phyloP scores from a whole-genome alignment of 2,888 invertebrate species.

The Eustalomyia histrio region DNA sequence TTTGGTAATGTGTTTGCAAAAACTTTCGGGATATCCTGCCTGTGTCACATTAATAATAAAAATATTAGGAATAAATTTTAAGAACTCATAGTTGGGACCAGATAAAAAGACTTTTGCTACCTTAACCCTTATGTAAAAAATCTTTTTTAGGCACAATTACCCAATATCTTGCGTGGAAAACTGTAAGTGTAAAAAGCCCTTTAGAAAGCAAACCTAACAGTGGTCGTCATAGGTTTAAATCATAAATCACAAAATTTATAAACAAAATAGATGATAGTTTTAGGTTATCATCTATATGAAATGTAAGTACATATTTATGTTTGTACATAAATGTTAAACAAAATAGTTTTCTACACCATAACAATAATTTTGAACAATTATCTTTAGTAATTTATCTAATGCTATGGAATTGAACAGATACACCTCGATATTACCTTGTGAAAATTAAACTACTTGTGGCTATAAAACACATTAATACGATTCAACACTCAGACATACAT shows the following conservation, averaged over 20 bases:
- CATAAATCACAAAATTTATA: constrained; percentile 11
- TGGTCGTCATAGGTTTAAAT: no score
- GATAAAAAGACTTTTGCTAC: no score
- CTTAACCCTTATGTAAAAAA: no score
- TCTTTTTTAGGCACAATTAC: no score
- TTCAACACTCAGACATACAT: constrained; percentile 67
- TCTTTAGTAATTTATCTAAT: constrained; percentile 59
- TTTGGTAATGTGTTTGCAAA: no score
- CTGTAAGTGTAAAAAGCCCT: no score
- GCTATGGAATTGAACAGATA: constrained; percentile 12
- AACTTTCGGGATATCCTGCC: no score
- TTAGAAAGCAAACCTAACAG: no score
- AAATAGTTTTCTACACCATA: constrained; percentile 38
- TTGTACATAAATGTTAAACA: constrained; percentile 38
- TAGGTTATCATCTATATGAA: constrained; percentile 20
- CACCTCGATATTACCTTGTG: constrained; percentile 39
- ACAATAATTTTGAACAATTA: constrained; percentile 60
- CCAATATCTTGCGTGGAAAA: no score
- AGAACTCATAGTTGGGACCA: no score
- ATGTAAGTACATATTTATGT: constrained; percentile 32
- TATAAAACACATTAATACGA: constrained; percentile 68
- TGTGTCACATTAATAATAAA: no score
- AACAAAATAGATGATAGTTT: constrained; percentile 14
- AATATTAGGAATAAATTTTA: no score
- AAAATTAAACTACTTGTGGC: constrained; percentile 55